Evolutionary conservation across 2,113 vertebrate species (phyloP).

Genomic region (Aegithalos caudatus): DNA sequence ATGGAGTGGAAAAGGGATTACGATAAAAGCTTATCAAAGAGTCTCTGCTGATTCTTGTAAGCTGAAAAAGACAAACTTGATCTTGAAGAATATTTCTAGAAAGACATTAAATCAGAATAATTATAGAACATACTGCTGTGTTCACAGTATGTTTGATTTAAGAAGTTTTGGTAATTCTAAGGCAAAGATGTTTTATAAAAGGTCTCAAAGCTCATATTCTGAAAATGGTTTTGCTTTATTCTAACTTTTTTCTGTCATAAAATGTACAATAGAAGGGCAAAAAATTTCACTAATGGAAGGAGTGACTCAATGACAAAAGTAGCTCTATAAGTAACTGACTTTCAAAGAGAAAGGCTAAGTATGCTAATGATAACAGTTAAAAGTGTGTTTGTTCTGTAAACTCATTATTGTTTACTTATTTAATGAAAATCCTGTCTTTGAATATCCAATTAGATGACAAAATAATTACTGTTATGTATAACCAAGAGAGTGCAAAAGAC

Average conservation of each 20-base stretch:
- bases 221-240: not conserved
- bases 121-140: not conserved
- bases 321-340: not conserved
- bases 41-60: not conserved
- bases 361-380: not conserved
- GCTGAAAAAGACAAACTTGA: not conserved
- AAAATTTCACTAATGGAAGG: not conserved
- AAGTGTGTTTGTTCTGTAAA: not conserved
- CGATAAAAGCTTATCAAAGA: not conserved
- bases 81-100: not conserved
- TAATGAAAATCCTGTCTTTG: slow-evolving; percentile 9
- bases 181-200: not conserved
- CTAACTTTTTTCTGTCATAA: not conserved
- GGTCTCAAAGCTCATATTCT: not conserved
- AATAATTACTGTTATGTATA: not conserved
- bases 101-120: not conserved
- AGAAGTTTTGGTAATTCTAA: not conserved
- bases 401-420: not conserved
- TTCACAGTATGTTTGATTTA: not conserved
- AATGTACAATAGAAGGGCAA: not conserved
- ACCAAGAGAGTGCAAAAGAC: not conserved
- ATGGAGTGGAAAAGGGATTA: not conserved
- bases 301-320: not conserved
- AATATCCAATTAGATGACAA: not conserved
- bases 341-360: not conserved